Base-by-base conservation (phyloP, 64 coral and sea anemone species). In the Montipora sp. region DNA sequence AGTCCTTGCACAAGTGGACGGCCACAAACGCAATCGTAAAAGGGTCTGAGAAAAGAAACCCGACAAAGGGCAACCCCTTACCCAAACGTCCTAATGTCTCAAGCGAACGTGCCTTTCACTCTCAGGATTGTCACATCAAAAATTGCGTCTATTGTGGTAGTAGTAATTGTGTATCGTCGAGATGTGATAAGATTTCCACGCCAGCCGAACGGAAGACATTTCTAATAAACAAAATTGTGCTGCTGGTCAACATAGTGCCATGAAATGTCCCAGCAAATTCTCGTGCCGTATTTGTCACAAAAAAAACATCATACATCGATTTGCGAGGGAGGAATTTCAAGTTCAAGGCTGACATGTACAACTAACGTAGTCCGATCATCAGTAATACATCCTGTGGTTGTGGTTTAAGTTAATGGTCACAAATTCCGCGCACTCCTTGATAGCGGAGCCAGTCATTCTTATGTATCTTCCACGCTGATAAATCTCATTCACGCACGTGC, bases 321-420 rank as follows among this genome's bases (percentile, higher is more conserved):
- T 74, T 90, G 88, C 73, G 50, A 50, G 4, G 27, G 75, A 49
- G 3, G 36, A 2, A 36, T 16, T 16, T 27, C 47, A 0, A 76
- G 92, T 18, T 78, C 66, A 15, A 77, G 77, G 47, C 51, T 95
- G 89, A 36, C 36, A 36, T 36, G 36, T 36, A 91, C 77, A 58
- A 90, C 68, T 15, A 91, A 58, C 74, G 69, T 51, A 58, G 75
- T 87, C n/a, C 80, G 93, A 8, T 79, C 87, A 43, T 53, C 57
- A 0, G 65, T 95, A 12, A 24, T 95, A 5, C 94, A 95, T 76
- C 94, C 94, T 18, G 77, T 95, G 0, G 83, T 92, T 5, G 46
- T 95, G 11, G 89, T 92, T 21, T 48, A 75, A 1, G 55, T 95
- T 7, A 88, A 81, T 23, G 89, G 89, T 10, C 75, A n/a, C 5